Percentiles rank a stretch among this genome's conserved stretches.
Conservation (phyloP, 2,888 invertebrate species). For the Andrena fulva region DNA sequence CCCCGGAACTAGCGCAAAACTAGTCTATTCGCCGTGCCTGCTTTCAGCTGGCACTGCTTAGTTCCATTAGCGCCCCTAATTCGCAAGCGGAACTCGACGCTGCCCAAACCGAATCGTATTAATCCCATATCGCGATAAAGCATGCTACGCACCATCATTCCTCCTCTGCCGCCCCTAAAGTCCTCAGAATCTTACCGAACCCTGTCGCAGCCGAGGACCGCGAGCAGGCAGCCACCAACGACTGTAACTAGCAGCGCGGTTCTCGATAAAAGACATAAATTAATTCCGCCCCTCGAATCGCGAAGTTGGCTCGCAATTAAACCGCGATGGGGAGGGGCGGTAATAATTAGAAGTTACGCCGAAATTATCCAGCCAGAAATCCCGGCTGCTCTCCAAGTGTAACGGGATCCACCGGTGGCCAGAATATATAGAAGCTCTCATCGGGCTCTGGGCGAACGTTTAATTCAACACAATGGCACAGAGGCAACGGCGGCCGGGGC, state of each 20-base stretch:
- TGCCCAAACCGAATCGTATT: constrained; percentile 42
- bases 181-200: too few species aligned
- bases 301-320: constrained; percentile 7
- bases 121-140: constrained; percentile 24
- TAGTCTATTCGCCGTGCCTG: constrained; percentile 63
- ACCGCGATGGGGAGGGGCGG: constrained; percentile 3
- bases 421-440: constrained; percentile 36
- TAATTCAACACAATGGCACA: constrained; percentile 52
- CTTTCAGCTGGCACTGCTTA: constrained; percentile 70
- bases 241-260: background rate
- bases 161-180: too few species aligned
- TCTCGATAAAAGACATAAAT: background rate
- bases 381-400: constrained; percentile 23
- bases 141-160: too few species aligned
- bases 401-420: constrained; percentile 30
- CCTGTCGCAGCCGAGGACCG: too few species aligned
- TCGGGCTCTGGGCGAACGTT: constrained; percentile 43
- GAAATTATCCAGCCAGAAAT: constrained; percentile 25
- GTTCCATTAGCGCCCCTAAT: constrained; percentile 69
- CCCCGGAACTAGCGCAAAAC: constrained; percentile 65
- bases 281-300: constrained; percentile 6
- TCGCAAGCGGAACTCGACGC: constrained; percentile 38
- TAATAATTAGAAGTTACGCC: constrained; percentile 42
- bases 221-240: too few species aligned
- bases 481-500: constrained; percentile 9